Percentiles rank a stretch among this genome's conserved stretches.
Conservation (phyloP, 1,140 invertebrate species). For the Pseudomyrmex pallidus region DNA sequence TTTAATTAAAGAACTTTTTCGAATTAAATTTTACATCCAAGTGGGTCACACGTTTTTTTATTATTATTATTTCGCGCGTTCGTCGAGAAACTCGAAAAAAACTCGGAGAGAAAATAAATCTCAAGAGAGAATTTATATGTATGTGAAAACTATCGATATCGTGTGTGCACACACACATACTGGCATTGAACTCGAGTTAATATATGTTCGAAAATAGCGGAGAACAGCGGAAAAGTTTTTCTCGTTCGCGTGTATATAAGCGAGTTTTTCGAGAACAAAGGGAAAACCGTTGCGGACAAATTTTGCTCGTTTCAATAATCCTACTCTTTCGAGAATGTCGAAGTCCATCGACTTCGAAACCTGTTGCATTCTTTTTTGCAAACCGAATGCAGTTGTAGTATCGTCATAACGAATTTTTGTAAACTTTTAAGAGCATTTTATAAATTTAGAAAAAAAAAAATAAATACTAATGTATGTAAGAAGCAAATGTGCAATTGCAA, state of each 20-base stretch:
- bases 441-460: too few species aligned
- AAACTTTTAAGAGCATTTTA: too few species aligned
- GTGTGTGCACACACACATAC: too few species aligned
- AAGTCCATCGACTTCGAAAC: slow-evolving; percentile 2
- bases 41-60: too few species aligned
- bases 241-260: too few species aligned
- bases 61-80: too few species aligned
- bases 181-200: too few species aligned
- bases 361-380: slow-evolving; percentile 43
- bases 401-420: background rate
- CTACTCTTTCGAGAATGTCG: slow-evolving; percentile 14
- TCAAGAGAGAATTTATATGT: background rate
- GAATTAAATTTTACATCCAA: too few species aligned
- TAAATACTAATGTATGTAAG: too few species aligned
- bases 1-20: too few species aligned
- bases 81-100: too few species aligned
- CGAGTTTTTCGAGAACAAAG: background rate
- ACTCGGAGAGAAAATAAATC: background rate
- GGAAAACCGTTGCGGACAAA: background rate
- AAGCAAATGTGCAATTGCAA: too few species aligned
- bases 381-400: slow-evolving; percentile 6
- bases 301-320: slow-evolving; percentile 28
- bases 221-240: background rate
- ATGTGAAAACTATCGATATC: background rate
- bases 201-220: background rate